A percentile compares a stretch with the other conserved stretches of the same genome.
Conservation (phyloP, 2,888 invertebrate species). For the Entomobrya proxima region DNA sequence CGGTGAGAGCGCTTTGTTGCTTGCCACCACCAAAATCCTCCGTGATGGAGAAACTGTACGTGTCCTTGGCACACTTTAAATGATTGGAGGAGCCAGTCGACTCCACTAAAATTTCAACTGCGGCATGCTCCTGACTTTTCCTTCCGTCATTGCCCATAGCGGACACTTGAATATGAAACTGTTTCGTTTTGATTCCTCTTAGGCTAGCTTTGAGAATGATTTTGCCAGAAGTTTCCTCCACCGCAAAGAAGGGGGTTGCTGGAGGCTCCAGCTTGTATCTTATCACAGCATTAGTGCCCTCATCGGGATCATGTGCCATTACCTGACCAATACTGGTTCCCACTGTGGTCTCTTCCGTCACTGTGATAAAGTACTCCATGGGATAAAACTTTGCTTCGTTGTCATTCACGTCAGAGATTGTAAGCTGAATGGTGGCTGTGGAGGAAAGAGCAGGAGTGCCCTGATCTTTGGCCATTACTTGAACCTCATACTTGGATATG, state of each 20-base stretch:
- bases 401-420: constrained; percentile 92
- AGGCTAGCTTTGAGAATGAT: constrained; percentile 84
- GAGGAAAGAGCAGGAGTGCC: constrained; percentile 93
- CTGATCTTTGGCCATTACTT: constrained; percentile 92
- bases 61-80: constrained; percentile 85
- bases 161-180: constrained; percentile 86
- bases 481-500: constrained; percentile 86
- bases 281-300: constrained; percentile 90
- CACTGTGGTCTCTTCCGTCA: constrained; percentile 83
- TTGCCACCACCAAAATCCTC: constrained; percentile 85
- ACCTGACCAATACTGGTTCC: constrained; percentile 86
- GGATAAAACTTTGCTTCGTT: constrained; percentile 96
- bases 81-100: constrained; percentile 79
- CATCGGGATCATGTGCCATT: constrained; percentile 89
- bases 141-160: constrained; percentile 89
- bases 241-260: constrained; percentile 85
- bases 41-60: constrained; percentile 87
- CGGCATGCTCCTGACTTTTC: constrained; percentile 84
- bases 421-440: constrained; percentile 89
- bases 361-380: constrained; percentile 87
- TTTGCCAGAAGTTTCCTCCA: constrained; percentile 88
- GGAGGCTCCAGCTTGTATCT: constrained; percentile 88
- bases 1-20: constrained; percentile 76
- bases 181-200: constrained; percentile 82
- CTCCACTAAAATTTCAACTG: constrained; percentile 86